phyloP scores from a whole-genome alignment of 2,797 vertebrate genomes.

The Alca torda region DNA sequence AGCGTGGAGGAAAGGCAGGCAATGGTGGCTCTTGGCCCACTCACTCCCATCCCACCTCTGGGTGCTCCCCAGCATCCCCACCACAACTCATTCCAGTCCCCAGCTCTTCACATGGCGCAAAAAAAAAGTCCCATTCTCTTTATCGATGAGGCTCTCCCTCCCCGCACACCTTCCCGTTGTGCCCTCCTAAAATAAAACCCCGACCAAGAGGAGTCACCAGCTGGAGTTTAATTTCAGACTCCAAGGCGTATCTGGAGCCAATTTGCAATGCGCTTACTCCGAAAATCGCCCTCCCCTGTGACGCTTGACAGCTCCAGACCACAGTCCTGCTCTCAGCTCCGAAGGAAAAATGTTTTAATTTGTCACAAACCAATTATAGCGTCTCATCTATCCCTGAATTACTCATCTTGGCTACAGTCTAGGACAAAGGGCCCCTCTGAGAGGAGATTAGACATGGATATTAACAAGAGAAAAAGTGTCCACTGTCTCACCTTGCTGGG shows the following conservation, averaged over 20 bases:
- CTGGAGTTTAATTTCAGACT: conserved; percentile 61
- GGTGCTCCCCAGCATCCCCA: background rate
- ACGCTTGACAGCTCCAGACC: conserved; percentile 65
- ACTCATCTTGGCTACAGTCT: conserved; percentile 69
- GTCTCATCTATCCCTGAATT: conserved; percentile 72
- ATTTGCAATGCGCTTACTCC: conserved; percentile 60
- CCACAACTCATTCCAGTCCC: rapidly evolving
- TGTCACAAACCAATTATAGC: conserved; percentile 74
- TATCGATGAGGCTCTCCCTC: background rate
- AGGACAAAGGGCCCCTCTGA: conserved; percentile 72
- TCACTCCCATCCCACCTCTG: background rate
- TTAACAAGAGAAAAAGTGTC: conserved; percentile 72
- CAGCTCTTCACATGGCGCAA: background rate
- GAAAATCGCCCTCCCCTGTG: conserved; percentile 56
- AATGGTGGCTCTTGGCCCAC: background rate
- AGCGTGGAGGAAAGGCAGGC: background rate
- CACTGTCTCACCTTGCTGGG: conserved; percentile 71
- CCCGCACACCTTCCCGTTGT: background rate
- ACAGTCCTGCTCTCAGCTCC: conserved; percentile 65
- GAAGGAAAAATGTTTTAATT: conserved; percentile 71
- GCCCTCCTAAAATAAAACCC: conserved; percentile 4
- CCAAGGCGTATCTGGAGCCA: conserved; percentile 54
- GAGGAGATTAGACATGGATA: conserved; percentile 72
- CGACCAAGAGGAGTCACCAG: conserved; percentile 21
- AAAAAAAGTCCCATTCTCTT: background rate